Evolutionary conservation across 2,888 invertebrate species (phyloP), one percentile per base, ranked within the genome.

Genomic region (Andrena praecox): DNA sequence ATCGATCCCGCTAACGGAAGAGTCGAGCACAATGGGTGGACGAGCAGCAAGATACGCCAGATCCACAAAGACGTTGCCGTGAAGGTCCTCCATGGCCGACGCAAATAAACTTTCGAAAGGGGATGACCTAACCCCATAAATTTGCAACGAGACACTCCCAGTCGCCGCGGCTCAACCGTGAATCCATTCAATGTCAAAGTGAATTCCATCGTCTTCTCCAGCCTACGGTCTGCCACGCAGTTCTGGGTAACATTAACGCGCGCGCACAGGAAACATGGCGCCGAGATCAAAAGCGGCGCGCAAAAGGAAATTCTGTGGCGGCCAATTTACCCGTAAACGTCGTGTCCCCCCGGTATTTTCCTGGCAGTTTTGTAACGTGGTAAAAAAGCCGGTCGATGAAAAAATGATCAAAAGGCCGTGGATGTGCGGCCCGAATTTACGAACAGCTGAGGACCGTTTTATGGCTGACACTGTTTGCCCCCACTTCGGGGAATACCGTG

Each of bases 121-220:
- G 87, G 82, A 87, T 88, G 90, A 90, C 89, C 89, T 87, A 88
- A 89, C 86, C 89, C 89, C 86, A 92, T 92, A 92, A 92, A 92
- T 92, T 90, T 87, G 85, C 89, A 79, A 85, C 83, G 84, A 82
- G 86, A 91, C 90, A 91, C 91, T 87, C 90, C 90, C 89, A 90
- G 87, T 86, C 87, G 84, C 85, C 86, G 89, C 82, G 87, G 78
- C 87, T 90, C 82, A 85, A 77, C 85, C 88, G 87, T 89, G 89
- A 90, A 91, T 90, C 86, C 86, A 87, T 85, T 90, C 89, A 90
- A 90, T 89, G 90, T 89, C 90, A 88, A 84, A 90, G 87, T 76
- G 79, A 83, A 88, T 89, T 87, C 87, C 85, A 83, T 87, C 70
- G 59, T 74, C 82, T 42, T 42, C 42, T 0, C 42, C 42, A 16